phyloP scores from a whole-genome alignment of 2,888 invertebrate species.

The Eretmocerus hayati region DNA sequence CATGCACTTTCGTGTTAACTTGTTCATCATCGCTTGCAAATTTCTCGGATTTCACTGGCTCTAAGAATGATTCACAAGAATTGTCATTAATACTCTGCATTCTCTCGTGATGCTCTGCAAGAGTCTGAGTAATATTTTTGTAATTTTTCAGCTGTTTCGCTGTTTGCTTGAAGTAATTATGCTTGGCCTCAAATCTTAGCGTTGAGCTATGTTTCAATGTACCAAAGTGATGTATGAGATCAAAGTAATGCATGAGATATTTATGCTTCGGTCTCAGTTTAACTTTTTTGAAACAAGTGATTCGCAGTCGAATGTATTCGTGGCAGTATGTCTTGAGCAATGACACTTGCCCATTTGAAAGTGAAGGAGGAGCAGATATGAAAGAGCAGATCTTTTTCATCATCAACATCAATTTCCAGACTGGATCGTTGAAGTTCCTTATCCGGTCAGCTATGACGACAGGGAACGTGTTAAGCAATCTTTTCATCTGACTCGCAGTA shows the following conservation, averaged over 20 bases:
- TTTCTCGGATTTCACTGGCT: too few species aligned
- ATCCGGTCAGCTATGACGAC: constrained; percentile 2
- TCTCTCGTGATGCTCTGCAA: too few species aligned
- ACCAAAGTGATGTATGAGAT: constrained; percentile 18
- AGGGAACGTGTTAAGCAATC: constrained; percentile 6
- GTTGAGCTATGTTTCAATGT: constrained; percentile 22
- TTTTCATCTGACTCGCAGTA: constrained; percentile 7
- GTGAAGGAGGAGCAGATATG: constrained; percentile 7
- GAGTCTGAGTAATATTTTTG: too few species aligned
- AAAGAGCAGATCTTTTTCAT: constrained; percentile 2
- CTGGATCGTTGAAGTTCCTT: constrained; percentile 3
- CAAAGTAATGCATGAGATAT: constrained; percentile 22
- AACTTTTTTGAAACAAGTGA: background rate
- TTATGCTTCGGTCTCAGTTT: constrained; percentile 22
- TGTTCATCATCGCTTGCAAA: too few species aligned
- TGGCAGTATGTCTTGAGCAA: background rate
- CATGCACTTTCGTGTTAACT: too few species aligned
- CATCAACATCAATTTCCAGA: constrained; percentile 15
- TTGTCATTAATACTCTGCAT: too few species aligned
- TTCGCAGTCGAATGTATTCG: constrained; percentile 1
- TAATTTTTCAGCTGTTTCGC: too few species aligned
- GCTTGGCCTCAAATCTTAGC: too few species aligned
- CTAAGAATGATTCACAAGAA: too few species aligned
- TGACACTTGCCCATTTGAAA: constrained; percentile 6
- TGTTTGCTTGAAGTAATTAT: too few species aligned